Percentiles rank a stretch among this genome's conserved stretches.
Conservation (phyloP, 2,113 vertebrate species). For the Protobothrops mucrosquamatus region DNA sequence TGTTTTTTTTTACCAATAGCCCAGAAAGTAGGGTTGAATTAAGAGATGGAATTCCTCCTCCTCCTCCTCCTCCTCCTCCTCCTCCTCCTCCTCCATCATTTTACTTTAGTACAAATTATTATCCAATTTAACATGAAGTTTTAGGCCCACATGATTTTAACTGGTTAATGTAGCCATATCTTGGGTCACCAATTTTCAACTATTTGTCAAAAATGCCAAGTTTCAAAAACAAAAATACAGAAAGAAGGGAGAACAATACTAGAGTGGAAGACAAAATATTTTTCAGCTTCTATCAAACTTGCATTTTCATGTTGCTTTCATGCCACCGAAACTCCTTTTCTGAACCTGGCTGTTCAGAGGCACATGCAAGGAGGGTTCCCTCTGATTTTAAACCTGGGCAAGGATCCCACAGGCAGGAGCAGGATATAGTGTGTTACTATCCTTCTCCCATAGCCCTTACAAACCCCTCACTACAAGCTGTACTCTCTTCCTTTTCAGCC, state of each 20-base stretch:
- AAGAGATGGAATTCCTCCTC: not conserved
- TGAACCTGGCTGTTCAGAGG: not conserved
- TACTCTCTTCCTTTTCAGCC: not conserved
- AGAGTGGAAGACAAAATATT: not conserved
- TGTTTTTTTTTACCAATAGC: not conserved
- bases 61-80: not conserved
- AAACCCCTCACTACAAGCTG: not conserved
- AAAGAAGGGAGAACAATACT: not conserved
- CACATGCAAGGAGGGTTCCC: not conserved
- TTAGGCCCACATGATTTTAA: not conserved
- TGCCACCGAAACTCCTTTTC: not conserved
- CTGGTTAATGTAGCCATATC: not conserved
- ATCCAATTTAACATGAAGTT: not conserved
- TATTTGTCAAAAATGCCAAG: not conserved
- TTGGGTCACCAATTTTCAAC: not conserved
- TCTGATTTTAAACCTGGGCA: not conserved
- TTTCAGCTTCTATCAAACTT: not conserved
- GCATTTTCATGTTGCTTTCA: not conserved
- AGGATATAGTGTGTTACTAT: not conserved
- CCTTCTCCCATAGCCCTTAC: not conserved
- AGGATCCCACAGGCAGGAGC: not conserved
- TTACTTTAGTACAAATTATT: not conserved
- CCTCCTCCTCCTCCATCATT: not conserved
- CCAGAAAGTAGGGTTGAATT: not conserved
- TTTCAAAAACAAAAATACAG: not conserved